A percentile compares a stretch with the other conserved stretches of the same genome.
phyloP scores from a whole-genome alignment of 2,113 vertebrate species.

The Oreochromis spilurus region DNA sequence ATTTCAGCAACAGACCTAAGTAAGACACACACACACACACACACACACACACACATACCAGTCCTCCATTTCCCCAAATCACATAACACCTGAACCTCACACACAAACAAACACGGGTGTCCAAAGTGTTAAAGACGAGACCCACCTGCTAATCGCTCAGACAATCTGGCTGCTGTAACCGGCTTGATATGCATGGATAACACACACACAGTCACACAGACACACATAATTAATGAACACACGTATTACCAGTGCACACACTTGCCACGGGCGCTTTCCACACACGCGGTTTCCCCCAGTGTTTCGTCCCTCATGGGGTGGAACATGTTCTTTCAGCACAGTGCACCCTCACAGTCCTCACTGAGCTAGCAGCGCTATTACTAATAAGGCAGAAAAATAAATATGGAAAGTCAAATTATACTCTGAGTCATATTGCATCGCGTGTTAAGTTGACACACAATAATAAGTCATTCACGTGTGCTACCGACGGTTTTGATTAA shows the following conservation, averaged over 20 bases:
- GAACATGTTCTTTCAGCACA: conserved; percentile 41
- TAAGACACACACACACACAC: not conserved
- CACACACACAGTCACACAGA: not conserved
- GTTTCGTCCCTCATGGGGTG: conserved; percentile 26
- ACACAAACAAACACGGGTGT: conserved; percentile 50
- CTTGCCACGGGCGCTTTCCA: not conserved
- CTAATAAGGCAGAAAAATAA: conserved; percentile 64
- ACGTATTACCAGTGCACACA: not conserved
- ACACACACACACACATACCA: not conserved
- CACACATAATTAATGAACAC: conserved; percentile 12
- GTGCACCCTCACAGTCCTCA: conserved; percentile 34
- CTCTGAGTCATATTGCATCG: conserved; percentile 37
- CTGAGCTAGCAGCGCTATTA: conserved; percentile 45
- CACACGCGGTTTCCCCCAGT: not conserved
- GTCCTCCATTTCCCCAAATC: conserved; percentile 27
- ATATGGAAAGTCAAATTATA: conserved; percentile 56
- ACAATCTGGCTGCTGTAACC: conserved; percentile 53
- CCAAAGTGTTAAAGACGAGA: conserved; percentile 44
- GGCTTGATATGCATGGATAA: not conserved
- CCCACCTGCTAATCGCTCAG: conserved; percentile 51
- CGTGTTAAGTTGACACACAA: conserved; percentile 34
- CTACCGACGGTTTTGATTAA: not conserved
- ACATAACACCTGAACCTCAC: conserved; percentile 36
- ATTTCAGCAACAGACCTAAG: not conserved
- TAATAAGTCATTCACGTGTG: conserved; percentile 18